Evolutionary conservation across 2,113 vertebrate species (phyloP), one percentile per base, ranked within the genome.

Genomic region (Eulemur macaco): DNA sequence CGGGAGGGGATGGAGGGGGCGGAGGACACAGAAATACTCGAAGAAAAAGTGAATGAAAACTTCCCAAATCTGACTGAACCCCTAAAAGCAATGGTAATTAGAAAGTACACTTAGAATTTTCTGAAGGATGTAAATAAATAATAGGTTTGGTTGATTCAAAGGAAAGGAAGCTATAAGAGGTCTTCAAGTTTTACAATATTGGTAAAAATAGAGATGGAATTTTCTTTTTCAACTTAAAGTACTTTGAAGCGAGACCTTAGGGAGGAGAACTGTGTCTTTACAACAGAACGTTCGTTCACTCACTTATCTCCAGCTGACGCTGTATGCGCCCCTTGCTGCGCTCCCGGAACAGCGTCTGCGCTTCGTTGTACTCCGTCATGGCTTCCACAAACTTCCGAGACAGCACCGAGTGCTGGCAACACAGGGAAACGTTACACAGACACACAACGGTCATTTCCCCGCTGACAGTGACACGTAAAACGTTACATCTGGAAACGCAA

Each of bases 231-330:
- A 54, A 56, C 45, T 29, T 15, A 76, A 8, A 39, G 13, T 3
- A 15, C 12, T 52, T 37, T 77, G 52, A 9, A 2, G 37, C 6
- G 50, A 47, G 39, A n/a, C 42, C 10, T 15, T 39, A 58, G 8
- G 50, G 42, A 13, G 34, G 29, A 50, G 17, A 74, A 31, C 17
- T 15, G 45, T 17, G 25, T 29, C 29, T 71, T 45, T 17, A 47
- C 3, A 60, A 31, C 0, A 21, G 73, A 18, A 1, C 0, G 6
- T 1, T 3, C 31, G 29, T 34, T 25, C 68, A 98, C 99, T 99
- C 96, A 99, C 99, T 99, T 97, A 99, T 99, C 98, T 99, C 99
- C 50, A 99, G 98, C 94, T 99, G 99, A 27, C 99, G 99, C 97
- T 99, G 99, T 87, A 99, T 99, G 54, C 99, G 99, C 86, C 99